Evolutionary conservation across 2,113 vertebrate genomes (phyloP), one percentile per base, ranked within the genome.

Genomic region (Coregonus clupeaformis): DNA sequence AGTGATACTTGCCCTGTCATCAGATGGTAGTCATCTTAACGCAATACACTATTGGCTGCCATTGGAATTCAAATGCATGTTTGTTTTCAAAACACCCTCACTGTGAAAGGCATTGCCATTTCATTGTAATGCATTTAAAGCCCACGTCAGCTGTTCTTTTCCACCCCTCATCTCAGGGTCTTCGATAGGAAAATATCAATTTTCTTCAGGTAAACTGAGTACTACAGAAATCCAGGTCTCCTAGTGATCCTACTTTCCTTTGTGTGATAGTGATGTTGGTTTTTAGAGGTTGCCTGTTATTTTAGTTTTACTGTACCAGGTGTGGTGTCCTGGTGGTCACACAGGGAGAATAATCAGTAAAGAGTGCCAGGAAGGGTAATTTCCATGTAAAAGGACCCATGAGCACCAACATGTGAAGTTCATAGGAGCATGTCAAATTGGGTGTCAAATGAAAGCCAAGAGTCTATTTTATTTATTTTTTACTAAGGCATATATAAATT

Each of bases 101-200:
- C 80, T 64, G 83, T 80, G 82, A 84, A 87, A 89, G 88, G 86
- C 67, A 71, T 83, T 77, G 82, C 85, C 84, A 77, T 70, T 74
- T 77, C 69, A 89, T 91, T 93, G 91, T 91, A 79, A 93, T 93
- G 86, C 87, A 81, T 83, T 80, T 78, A 67, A 67, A 77, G 60
- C 72, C 82, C 77, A 78, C 85, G 65, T 6, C 76, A 75, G 72
- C 77, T 47, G 6, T 72, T 64, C 69, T 64, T 72, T 80, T 77
- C 79, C 78, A 69, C 74, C 80, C 67, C 72, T 85, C 81, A 67
- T 85, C 82, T 77, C 62, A 79, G 64, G 69, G 75, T 82, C 76
- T 77, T 42, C 14, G 71, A 57, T 77, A 64, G 71, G 67, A 49
- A 78, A 72, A 76, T 68, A 65, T 72, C 30, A 73, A 77, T 45